A percentile compares a stretch with the other conserved stretches of the same genome.
These are phyloP conservation scores for Camponotus pennsylvanicus DNA, from an alignment of 1,140 invertebrate species.

Conservation along the genomic window DNA sequence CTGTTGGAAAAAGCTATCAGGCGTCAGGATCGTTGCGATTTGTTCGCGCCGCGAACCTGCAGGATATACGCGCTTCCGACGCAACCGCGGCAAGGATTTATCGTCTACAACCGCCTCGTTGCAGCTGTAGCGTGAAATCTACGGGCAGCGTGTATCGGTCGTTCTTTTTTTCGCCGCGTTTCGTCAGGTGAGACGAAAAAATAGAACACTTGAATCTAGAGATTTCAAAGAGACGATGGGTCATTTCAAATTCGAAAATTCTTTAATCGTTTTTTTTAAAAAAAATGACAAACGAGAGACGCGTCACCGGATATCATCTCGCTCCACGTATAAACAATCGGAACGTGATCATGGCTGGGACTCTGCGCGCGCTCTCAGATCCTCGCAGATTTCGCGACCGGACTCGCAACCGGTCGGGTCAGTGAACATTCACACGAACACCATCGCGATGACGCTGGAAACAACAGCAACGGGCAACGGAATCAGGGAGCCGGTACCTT, in stretches of 20 bases:
- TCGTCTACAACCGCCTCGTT: slow-evolving; percentile 67
- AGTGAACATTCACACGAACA: slow-evolving; percentile 75
- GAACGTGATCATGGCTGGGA: background rate
- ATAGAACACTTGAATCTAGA: background rate
- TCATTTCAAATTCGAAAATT: too few species aligned
- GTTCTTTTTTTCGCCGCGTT: slow-evolving; percentile 19
- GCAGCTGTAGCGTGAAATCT: slow-evolving; percentile 66
- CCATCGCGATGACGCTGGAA: slow-evolving; percentile 65
- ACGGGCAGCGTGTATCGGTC: slow-evolving; percentile 52
- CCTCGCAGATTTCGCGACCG: slow-evolving; percentile 38
- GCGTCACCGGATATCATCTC: background rate
- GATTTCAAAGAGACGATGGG: too few species aligned
- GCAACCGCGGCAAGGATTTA: slow-evolving; percentile 63
- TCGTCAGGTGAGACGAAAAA: slow-evolving; percentile 24
- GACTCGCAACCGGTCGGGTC: slow-evolving; percentile 71
- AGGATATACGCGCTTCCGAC: slow-evolving; percentile 63
- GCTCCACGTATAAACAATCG: background rate
- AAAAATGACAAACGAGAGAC: too few species aligned
- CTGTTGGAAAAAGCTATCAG: slow-evolving; percentile 16
- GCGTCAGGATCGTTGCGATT: slow-evolving; percentile 33
- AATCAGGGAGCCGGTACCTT: slow-evolving; percentile 77
- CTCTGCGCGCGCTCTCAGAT: background rate
- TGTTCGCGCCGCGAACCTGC: slow-evolving; percentile 45
- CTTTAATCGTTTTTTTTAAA: too few species aligned
- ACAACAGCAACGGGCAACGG: slow-evolving; percentile 76